Evolutionary conservation across 1,140 invertebrate genomes (phyloP).

Genomic region (Drosophila ananassae): DNA sequence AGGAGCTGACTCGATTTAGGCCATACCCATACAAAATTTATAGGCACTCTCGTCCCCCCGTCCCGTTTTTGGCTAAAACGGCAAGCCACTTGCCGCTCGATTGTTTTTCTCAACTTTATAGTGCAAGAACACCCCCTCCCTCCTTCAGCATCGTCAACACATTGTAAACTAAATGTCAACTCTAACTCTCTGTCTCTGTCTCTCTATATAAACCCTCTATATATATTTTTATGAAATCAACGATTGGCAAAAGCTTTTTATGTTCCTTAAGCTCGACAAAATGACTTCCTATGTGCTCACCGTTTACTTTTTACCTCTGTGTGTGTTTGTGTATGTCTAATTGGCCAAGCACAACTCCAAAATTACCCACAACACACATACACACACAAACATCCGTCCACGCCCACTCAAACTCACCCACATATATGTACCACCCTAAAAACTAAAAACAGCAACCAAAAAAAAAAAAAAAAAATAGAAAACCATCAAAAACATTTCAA

Average conservation of each 20-base stretch:
- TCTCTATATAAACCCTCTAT: conserved; percentile 4
- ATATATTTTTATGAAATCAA: conserved; percentile 21
- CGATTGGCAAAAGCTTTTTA: conserved; percentile 61
- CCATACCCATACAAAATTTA: conserved; percentile 16
- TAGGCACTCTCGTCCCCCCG: conserved; percentile 8
- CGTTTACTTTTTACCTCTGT: conserved; percentile 46
- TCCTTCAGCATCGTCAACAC: conserved; percentile 30
- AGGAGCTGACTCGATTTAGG: conserved; percentile 40
- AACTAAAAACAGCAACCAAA: conserved; percentile 11
- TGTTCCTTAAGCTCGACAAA: conserved; percentile 51
- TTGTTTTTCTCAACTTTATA: conserved; percentile 3
- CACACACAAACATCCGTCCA: conserved; percentile 26
- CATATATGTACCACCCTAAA: not conserved
- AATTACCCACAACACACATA: conserved; percentile 31
- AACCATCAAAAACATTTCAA: conserved; percentile 29
- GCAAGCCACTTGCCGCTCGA: conserved; percentile 2
- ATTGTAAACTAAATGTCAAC: conserved; percentile 52
- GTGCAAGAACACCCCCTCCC: not conserved
- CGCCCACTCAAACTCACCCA: not conserved
- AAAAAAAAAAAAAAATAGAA: conserved; percentile 18
- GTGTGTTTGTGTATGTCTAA: conserved; percentile 69
- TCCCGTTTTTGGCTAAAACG: not conserved
- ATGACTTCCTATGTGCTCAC: conserved; percentile 43
- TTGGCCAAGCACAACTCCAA: conserved; percentile 57
- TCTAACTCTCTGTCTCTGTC: conserved; percentile 6